Evolutionary conservation across 1,140 invertebrate species (phyloP).

Genomic region (Zaprionus camerounensis): DNA sequence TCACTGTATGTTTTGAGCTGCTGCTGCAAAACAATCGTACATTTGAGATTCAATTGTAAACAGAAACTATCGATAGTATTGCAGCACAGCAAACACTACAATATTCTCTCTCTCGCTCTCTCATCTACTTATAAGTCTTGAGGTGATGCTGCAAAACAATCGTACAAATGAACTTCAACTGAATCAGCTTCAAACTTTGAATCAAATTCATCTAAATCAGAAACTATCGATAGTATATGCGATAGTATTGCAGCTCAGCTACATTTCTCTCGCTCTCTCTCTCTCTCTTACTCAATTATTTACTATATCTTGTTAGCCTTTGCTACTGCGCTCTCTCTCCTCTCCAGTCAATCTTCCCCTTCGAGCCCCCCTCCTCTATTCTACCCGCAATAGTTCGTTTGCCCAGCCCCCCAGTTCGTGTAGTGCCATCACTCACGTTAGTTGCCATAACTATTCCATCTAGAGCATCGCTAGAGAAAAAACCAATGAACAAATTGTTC

Average conservation of each 20-base stretch:
- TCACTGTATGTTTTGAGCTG: too few relatives aligned
- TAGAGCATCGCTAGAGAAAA: constrained; percentile 35
- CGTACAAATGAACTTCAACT: background rate
- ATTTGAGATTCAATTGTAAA: too few relatives aligned
- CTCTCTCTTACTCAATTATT: constrained; percentile 1
- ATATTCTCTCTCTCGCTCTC: too few relatives aligned
- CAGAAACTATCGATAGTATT: too few relatives aligned
- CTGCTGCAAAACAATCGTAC: background rate
- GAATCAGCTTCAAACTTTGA: too few relatives aligned
- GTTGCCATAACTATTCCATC: constrained; percentile 41
- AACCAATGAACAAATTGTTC: constrained; percentile 52
- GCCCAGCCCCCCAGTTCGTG: constrained; percentile 2
- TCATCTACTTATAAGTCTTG: background rate
- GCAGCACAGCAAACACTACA: too few relatives aligned
- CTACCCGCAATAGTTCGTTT: constrained; percentile 64
- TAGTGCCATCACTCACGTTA: constrained; percentile 36
- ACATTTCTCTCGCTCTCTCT: constrained; percentile 4
- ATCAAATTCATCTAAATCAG: background rate
- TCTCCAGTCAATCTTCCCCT: background rate
- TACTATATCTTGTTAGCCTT: background rate
- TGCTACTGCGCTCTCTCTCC: background rate
- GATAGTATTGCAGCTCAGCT: background rate
- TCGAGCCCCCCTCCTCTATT: background rate
- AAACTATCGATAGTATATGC: background rate
- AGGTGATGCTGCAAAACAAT: background rate